A percentile compares a stretch with the other conserved stretches of the same genome.
Conservation (phyloP, 2,888 invertebrate genomes). For the Synergus umbraculus region DNA sequence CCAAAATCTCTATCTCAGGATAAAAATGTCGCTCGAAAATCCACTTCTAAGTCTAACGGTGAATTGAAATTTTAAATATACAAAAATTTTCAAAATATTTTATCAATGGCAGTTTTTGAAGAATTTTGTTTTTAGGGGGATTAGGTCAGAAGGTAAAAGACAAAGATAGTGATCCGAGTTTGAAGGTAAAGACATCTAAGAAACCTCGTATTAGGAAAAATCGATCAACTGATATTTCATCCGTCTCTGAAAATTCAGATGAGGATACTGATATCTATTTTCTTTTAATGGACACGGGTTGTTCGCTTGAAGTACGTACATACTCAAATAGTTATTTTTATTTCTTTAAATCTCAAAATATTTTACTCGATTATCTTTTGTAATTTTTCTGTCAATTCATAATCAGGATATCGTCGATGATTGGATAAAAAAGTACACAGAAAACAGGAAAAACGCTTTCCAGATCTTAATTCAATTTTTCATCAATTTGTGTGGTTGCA, state of each 20-base stretch:
- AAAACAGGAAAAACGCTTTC: conserved; percentile 92
- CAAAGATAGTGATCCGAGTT: conserved; percentile 73
- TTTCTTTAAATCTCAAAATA: background rate
- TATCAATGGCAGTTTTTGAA: background rate
- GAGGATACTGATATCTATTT: conserved; percentile 92
- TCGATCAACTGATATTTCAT: conserved; percentile 57
- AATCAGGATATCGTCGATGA: conserved; percentile 93
- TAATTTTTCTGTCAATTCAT: background rate
- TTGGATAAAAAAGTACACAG: conserved; percentile 99
- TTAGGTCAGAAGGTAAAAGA: conserved; percentile 72
- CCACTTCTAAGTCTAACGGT: conserved; percentile 75
- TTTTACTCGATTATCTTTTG: background rate
- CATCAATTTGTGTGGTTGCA: conserved; percentile 97
- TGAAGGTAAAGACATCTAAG: conserved; percentile 59
- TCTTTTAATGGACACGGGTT: conserved; percentile 89
- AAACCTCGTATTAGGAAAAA: conserved; percentile 76
- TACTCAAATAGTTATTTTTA: conserved; percentile 25
- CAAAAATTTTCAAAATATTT: background rate
- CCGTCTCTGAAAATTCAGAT: conserved; percentile 76
- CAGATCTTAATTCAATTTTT: conserved; percentile 98
- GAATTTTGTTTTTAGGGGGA: conserved; percentile 57
- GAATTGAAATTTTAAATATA: conserved; percentile 34
- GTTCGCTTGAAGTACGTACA: conserved; percentile 84
- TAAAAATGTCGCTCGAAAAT: conserved; percentile 76
- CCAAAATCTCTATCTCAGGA: conserved; percentile 73